These are phyloP conservation scores for Laticauda colubrina DNA, from an alignment of 2,113 vertebrate species.

Conservation along the genomic window DNA sequence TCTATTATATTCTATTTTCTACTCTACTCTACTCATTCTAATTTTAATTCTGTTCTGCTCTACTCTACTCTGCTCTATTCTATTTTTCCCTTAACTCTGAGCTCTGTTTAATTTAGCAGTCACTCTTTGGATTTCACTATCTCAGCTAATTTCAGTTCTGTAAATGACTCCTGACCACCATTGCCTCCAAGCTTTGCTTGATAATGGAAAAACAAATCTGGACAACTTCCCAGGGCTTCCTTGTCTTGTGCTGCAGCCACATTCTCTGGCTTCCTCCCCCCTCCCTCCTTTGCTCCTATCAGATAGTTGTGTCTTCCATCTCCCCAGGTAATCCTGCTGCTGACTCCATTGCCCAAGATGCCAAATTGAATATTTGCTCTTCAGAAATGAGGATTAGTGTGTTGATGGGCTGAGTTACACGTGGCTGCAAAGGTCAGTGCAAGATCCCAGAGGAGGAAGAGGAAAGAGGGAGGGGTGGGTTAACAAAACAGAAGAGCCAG, in stretches of 20 bases:
- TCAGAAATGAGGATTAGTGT: background rate
- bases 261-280: background rate
- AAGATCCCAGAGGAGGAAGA: background rate
- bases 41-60: too few relatives aligned
- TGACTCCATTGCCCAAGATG: background rate
- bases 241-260: background rate
- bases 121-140: background rate
- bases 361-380: constrained; percentile 21
- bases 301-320: background rate
- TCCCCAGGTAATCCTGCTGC: constrained; percentile 1
- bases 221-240: background rate
- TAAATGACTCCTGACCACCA: background rate
- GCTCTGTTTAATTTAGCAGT: background rate
- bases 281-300: background rate
- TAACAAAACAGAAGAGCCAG: background rate
- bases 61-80: too few relatives aligned
- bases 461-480: background rate
- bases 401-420: background rate
- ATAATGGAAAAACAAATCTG: background rate
- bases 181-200: background rate
- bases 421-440: constrained; percentile 20
- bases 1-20: too few relatives aligned
- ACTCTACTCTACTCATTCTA: too few relatives aligned
- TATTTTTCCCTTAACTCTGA: background rate
- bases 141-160: background rate